A percentile compares a stretch with the other conserved stretches of the same genome.
Evolutionary conservation across 2,888 invertebrate species (phyloP).

Genomic region (Drosophila histrio): DNA sequence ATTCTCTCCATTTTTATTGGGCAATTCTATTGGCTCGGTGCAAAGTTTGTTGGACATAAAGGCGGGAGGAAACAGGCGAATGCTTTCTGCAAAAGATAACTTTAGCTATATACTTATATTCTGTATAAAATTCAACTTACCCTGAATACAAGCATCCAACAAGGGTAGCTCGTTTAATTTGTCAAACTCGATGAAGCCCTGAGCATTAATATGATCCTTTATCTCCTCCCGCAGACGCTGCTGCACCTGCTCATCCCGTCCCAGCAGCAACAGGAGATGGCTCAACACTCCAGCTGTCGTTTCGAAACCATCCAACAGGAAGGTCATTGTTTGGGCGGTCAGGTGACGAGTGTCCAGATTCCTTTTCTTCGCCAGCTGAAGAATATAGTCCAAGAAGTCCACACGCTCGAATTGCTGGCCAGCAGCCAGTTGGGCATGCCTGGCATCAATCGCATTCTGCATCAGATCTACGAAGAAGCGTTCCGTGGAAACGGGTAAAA

Average conservation of each 20-base stretch:
- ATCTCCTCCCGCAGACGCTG: constrained; percentile 76
- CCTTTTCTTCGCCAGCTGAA: constrained; percentile 77
- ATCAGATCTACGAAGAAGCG: constrained; percentile 72
- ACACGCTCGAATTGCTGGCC: constrained; percentile 64
- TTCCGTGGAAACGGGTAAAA: constrained; percentile 86
- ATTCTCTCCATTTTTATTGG: constrained; percentile 69
- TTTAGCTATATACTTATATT: neutral
- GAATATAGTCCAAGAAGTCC: constrained; percentile 82
- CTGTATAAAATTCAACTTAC: constrained; percentile 46
- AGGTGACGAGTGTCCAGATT: constrained; percentile 59
- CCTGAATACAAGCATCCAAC: constrained; percentile 81
- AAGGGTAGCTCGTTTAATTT: constrained; percentile 75
- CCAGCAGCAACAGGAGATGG: constrained; percentile 74
- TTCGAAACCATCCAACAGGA: constrained; percentile 83
- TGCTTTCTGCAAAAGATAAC: constrained; percentile 56
- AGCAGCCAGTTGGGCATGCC: constrained; percentile 47
- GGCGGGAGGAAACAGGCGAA: constrained; percentile 77
- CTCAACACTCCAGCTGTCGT: constrained; percentile 78
- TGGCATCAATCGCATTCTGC: constrained; percentile 68
- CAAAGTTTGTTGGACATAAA: constrained; percentile 71
- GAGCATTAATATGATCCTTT: constrained; percentile 34
- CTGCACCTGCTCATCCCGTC: constrained; percentile 66
- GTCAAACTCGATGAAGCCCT: constrained; percentile 72
- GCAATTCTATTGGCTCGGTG: constrained; percentile 67
- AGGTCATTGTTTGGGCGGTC: constrained; percentile 80